Evolutionary conservation across 2,113 vertebrate species (phyloP), one percentile per base, ranked within the genome.

Genomic region (Sakesphorus luctuosus): DNA sequence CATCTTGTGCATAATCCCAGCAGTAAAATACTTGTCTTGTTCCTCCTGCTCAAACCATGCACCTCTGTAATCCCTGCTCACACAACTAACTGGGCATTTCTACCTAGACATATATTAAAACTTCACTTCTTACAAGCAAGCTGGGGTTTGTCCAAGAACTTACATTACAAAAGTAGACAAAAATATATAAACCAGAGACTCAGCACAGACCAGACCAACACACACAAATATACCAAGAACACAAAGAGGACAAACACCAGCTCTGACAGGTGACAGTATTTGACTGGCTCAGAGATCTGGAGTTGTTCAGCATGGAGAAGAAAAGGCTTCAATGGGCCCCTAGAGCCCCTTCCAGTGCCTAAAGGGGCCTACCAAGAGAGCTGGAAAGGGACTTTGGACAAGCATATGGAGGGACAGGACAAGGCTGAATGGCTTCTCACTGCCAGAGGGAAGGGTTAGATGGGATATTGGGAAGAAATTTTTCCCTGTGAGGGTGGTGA

Each of bases 401-500:
- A 36, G 16, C 18, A 7, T 17, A 8, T 47, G 74, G n/a, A 62
- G n/a, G 0, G 40, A 0, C 56, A 63, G 65, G 28, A 38, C 65
- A 29, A 5, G 1, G 13, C 23, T 6, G 5, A 43, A 38, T 29
- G 28, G 9, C 5, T 76, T 38, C 38, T 8, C 18, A 47, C 0
- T 47, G 65, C 9, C 56, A 71, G n/a, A 63, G 40, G 10, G 18
- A 47, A 71, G 65, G 23, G 15, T 0, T 24, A 2, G 47, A 19
- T 71, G 65, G 11, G 66, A 62, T 29, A 9, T 19, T 47, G 74
- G 28, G 47, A 3, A 87, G 55, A 4, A 69, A 69, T 53, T 53
- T 9, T 23, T 53, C 21, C 7, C 73, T 69, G 33, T 9, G 0
- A 77, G 73, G 21, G 17, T 36, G 46, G 62, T 5, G 6, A 69